Percentiles rank a stretch among this genome's conserved stretches.
Evolutionary conservation across 1,140 invertebrate genomes (phyloP).

Genomic region (Atopsyche davidsoni): DNA sequence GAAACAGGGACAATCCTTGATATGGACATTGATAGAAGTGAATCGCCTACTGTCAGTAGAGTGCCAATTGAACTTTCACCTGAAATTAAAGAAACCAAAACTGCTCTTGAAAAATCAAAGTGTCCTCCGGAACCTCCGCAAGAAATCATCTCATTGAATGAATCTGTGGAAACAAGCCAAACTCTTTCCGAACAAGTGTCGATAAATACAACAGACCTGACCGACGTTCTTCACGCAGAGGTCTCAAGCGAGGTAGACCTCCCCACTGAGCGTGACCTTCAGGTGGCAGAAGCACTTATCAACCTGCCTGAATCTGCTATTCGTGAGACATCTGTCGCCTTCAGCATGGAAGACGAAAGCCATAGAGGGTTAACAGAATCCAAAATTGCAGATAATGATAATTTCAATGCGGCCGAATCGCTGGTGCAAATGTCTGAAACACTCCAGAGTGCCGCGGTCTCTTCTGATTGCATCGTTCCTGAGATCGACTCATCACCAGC

Average conservation of each 20-base stretch:
- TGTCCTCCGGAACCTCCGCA: too few relatives aligned
- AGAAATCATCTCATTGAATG: not conserved
- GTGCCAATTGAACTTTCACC: conserved; percentile 42
- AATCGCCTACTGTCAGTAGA: too few relatives aligned
- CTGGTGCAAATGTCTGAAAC: conserved; percentile 46
- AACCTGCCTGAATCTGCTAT: conserved; percentile 42
- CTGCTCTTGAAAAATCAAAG: conserved; percentile 26
- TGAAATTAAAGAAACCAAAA: conserved; percentile 49
- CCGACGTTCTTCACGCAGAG: not conserved
- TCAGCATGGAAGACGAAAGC: not conserved
- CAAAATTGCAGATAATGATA: conserved; percentile 36
- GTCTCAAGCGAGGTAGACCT: conserved; percentile 14
- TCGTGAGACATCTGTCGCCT: conserved; percentile 30
- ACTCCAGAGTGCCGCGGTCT: conserved; percentile 40
- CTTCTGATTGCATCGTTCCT: conserved; percentile 31
- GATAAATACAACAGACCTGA: too few relatives aligned
- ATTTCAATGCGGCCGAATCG: conserved; percentile 44
- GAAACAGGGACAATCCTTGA: not conserved
- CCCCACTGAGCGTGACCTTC: conserved; percentile 39
- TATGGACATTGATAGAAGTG: too few relatives aligned
- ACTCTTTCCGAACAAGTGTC: too few relatives aligned
- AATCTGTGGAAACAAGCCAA: too few relatives aligned
- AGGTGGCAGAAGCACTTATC: conserved; percentile 44
- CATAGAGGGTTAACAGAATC: too few relatives aligned
- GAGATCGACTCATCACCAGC: conserved; percentile 29